These are phyloP conservation scores for Dendroctonus valens DNA, from an alignment of 1,140 invertebrate species.

Conservation along the genomic window DNA sequence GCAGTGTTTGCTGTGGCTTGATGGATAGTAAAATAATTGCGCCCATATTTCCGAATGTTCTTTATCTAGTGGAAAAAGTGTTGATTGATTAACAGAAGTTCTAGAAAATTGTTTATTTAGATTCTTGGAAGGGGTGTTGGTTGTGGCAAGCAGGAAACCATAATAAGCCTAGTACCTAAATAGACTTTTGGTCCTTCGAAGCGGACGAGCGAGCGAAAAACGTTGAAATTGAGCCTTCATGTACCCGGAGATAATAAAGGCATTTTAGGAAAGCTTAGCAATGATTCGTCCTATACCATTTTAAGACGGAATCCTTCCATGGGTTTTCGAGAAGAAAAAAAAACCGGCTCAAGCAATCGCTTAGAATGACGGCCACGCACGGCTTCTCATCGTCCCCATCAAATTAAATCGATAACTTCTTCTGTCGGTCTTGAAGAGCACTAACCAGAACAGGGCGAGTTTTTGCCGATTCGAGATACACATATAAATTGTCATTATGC, in stretches of 20 bases:
- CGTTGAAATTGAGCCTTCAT: not conserved
- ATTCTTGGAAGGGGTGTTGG: no score
- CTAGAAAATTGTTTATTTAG: no score
- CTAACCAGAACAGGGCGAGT: slow-evolving; percentile 29
- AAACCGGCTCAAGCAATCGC: slow-evolving; percentile 15
- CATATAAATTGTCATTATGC: slow-evolving; percentile 49
- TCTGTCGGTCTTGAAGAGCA: slow-evolving; percentile 26
- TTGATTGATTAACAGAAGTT: no score
- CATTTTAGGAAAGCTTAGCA: not conserved
- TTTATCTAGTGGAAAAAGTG: no score
- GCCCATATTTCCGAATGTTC: no score
- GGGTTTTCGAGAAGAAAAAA: slow-evolving; percentile 2
- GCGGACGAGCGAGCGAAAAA: not conserved
- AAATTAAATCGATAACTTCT: slow-evolving; percentile 36
- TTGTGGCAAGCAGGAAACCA: not conserved
- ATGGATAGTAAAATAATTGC: no score
- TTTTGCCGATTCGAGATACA: slow-evolving; percentile 34
- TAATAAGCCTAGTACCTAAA: not conserved
- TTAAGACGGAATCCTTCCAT: not conserved
- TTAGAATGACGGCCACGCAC: slow-evolving; percentile 26
- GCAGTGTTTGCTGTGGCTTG: no score
- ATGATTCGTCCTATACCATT: not conserved
- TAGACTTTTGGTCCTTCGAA: not conserved
- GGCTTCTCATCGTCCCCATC: slow-evolving; percentile 26
- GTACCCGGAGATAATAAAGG: not conserved